Conservation (phyloP, 2,888 invertebrate genomes). For the Sminthurides aquaticus region DNA sequence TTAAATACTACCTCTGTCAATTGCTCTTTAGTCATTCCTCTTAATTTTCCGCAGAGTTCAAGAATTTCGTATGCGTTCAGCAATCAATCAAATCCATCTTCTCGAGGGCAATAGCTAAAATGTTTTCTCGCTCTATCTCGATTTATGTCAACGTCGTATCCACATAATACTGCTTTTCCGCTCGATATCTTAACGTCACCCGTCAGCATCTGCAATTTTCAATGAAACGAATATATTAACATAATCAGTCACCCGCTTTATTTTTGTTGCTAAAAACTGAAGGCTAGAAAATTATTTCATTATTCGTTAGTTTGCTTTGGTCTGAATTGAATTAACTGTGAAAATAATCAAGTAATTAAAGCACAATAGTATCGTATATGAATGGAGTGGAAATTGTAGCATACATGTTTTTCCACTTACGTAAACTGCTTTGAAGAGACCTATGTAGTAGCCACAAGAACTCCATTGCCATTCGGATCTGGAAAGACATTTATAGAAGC, state of each 20-base stretch:
- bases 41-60: conserved; percentile 62
- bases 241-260: too few relatives aligned
- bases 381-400: too few relatives aligned
- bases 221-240: too few relatives aligned
- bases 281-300: too few relatives aligned
- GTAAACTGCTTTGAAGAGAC: too few relatives aligned
- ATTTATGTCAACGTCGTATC: conserved; percentile 49
- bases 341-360: too few relatives aligned
- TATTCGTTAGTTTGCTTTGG: too few relatives aligned
- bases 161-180: conserved; percentile 51
- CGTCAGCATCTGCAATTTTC: conserved; percentile 55
- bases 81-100: conserved; percentile 71
- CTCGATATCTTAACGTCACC: conserved; percentile 50
- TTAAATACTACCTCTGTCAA: conserved; percentile 47
- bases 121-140: conserved; percentile 49
- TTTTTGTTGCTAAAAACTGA: too few relatives aligned
- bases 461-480: conserved; percentile 50
- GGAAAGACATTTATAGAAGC: conserved; percentile 22
- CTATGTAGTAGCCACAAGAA: conserved; percentile 52
- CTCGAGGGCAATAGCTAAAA: conserved; percentile 83
- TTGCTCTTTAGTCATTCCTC: conserved; percentile 55
- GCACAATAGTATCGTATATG: too few relatives aligned
- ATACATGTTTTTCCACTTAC: too few relatives aligned
- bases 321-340: too few relatives aligned
- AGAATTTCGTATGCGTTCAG: conserved; percentile 73